These are phyloP conservation scores for Pangasius mekongensis DNA, from an alignment of 2,797 vertebrate species.

Conservation along the genomic window DNA sequence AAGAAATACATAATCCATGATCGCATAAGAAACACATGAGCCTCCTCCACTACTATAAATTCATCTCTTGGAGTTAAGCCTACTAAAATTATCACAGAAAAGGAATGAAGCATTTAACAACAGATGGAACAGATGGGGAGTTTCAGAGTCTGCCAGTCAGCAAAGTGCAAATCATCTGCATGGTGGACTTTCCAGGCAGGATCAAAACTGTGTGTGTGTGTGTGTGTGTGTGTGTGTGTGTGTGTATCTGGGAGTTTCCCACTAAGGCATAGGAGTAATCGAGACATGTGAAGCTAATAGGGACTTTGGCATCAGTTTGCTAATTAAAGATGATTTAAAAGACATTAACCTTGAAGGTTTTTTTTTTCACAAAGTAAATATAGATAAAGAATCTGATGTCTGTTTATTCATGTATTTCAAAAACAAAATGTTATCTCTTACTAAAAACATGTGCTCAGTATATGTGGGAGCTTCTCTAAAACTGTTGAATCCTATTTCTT, in stretches of 20 bases:
- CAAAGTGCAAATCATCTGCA: constrained; percentile 24
- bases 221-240: constrained; percentile 17
- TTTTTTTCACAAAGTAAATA: not conserved
- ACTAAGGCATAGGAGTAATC: constrained; percentile 3
- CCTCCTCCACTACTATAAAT: not conserved
- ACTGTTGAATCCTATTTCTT: not conserved
- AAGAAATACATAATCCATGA: constrained; percentile 11
- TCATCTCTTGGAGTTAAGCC: not conserved
- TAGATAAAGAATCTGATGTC: not conserved
- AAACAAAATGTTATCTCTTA: not conserved
- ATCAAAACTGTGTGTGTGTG: constrained; percentile 24
- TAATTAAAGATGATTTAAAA: not conserved
- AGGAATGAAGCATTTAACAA: constrained; percentile 1
- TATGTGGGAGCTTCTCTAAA: not conserved
- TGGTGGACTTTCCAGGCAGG: constrained; percentile 51
- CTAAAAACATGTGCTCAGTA: not conserved
- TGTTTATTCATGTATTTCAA: not conserved
- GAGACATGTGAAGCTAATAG: not conserved
- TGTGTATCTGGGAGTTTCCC: constrained; percentile 38
- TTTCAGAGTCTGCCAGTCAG: constrained; percentile 25
- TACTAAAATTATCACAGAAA: not conserved
- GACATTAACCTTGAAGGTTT: not conserved
- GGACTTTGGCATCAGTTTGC: not conserved
- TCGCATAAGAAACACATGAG: not conserved
- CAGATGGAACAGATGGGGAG: constrained; percentile 10